Base-by-base conservation (phyloP, 2,797 vertebrate species). In the Rhinoraja longicauda region DNA sequence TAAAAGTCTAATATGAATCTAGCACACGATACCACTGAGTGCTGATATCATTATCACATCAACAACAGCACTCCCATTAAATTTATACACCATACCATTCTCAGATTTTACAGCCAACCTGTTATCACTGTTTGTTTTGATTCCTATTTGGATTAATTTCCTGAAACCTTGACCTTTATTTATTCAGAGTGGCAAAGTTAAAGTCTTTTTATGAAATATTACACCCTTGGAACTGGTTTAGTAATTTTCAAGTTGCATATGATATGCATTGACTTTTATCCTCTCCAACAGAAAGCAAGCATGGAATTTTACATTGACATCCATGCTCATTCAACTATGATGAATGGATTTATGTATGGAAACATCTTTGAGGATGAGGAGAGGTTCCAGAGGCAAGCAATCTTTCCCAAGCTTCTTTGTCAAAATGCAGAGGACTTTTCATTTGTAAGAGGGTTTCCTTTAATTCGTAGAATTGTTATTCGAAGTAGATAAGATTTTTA, bases 311-410 rank as follows among this genome's bases (percentile, higher is more conserved):
- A 99, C 96, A 99, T 99, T 62, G 99, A 99, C 93, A 98, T 99
- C 92, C 99, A 99, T 84, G 98, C 98, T 94, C 99, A 99, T 97
- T 99, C 99, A 95, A 99, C 99, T 96, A 99, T 99, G 98, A 98
- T 98, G 97, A 99, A 99, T 93, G 98, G 99, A 95, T 99, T 99
- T 97, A 99, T 99, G 99, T 99, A 99, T 15, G 99, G 99, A 93
- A 99, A 99, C 93, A 98, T 99, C 96, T 99, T 99, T 93, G 98
- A 99, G 95, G 98, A 99, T 0, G 98, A 99, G 94, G 98, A 98
- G 94, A 97, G 98, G 5, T 99, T 98, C 95, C 98, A 98, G 95
- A 96, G 98, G 93, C 99, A 99, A 95, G 98, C 98, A 76, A 95
- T 99, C 94, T 99, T 99, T 93, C 99, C 99, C 93, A 97, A 97